Percentiles rank a stretch among this genome's conserved stretches.
These are phyloP conservation scores for Gymnocheta viridis DNA, from an alignment of 2,888 invertebrate genomes.

Conservation along the genomic window DNA sequence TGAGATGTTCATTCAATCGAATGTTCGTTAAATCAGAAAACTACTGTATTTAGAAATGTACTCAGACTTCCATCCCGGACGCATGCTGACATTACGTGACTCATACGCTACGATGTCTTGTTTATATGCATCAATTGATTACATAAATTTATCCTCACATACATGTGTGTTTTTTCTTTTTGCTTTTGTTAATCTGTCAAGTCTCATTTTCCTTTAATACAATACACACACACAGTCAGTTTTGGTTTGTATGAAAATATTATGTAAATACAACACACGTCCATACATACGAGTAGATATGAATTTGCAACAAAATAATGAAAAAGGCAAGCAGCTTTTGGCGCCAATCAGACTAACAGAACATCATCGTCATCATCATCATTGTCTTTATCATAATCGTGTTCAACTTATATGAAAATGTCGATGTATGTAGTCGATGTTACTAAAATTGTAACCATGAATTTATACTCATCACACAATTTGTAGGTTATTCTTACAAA, in stretches of 20 bases:
- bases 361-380: constrained; percentile 24
- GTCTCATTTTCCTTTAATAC: constrained; percentile 44
- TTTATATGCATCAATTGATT: not conserved
- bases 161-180: not conserved
- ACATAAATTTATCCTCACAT: not conserved
- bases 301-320: constrained; percentile 45
- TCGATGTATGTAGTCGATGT: not conserved
- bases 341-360: constrained; percentile 63
- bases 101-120: not conserved
- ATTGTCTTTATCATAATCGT: not conserved
- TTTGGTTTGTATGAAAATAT: not conserved
- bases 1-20: too few relatives aligned
- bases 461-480: constrained; percentile 45
- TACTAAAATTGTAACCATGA: constrained; percentile 22
- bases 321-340: constrained; percentile 62
- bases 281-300: not conserved
- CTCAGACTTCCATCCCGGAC: not conserved
- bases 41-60: too few relatives aligned
- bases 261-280: not conserved
- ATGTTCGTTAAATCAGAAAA: too few relatives aligned
- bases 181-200: constrained; percentile 55
- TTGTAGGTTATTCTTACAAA: constrained; percentile 34
- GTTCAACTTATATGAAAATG: not conserved
- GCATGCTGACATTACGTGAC: not conserved
- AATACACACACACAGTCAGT: constrained; percentile 8